Base-by-base conservation (phyloP, 2,797 vertebrate genomes). In the Hippocampus kuda region DNA sequence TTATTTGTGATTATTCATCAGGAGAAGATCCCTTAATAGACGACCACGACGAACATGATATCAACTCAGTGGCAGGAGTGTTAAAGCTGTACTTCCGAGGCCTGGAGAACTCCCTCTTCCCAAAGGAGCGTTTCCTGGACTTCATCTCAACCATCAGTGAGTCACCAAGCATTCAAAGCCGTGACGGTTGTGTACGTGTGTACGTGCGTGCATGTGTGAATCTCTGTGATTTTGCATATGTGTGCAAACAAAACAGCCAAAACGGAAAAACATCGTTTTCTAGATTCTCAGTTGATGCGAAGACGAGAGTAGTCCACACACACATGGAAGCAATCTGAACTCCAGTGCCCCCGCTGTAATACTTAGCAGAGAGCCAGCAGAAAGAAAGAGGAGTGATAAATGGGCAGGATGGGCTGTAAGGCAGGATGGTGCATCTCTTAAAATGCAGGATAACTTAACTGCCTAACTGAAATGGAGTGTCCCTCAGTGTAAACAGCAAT, bases 11-110 rank as follows among this genome's bases (percentile, higher is more conserved):
- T 18, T 56, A 16, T 69, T 59, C n/a, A 74, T 69, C 86, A 99
- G 97, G 97, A 70, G 97, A 99, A 81, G 97, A 99, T 85, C 96
- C 97, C 1, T 88, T 99, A 1, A 91, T 94, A 67, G 96, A 99
- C 48, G 96, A 98, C 81, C 96, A 96, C 79, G 95, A 92, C 1
- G 96, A 98, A 16, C 93, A 95, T 9, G 97, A 99, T 70, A 99
- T 99, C 71, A 98, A 99, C 82, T 98, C 97, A 0, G 96, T 97
- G 64, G 97, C 97, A 13, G 97, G 97, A 16, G 97, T 99, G 71
- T 90, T 99, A 85, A 99, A 99, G 88, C 92, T 99, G 59, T 98
- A 99, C 83, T 99, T 99, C 89, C 92, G 97, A 84, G 97, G 97
- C 62, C 90, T 99, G 88, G 96, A 99, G 91, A 98, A 98, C 81